Conservation (phyloP, 2,113 vertebrate genomes). For the Colinus virginianus region DNA sequence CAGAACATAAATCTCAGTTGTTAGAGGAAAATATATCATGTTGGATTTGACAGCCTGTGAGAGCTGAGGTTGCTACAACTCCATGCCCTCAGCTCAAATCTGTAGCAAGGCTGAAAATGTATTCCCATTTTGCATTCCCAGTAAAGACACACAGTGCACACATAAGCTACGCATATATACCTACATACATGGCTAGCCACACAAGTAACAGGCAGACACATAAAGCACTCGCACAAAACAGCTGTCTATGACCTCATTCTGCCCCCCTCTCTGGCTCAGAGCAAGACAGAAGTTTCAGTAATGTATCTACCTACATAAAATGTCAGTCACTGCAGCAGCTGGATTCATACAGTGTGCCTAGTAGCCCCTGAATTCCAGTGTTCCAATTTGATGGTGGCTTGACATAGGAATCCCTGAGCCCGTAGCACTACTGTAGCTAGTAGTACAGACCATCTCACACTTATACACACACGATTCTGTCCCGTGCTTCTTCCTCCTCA, state of each 20-base stretch:
- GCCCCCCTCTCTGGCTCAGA: not conserved
- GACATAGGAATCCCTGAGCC: rapidly evolving
- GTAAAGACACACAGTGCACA: not conserved
- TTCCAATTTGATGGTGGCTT: too few species aligned
- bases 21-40: not conserved
- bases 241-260: not conserved
- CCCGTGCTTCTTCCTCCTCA: not conserved
- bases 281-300: not conserved
- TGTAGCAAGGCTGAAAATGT: not conserved
- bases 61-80: not conserved
- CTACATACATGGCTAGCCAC: not conserved
- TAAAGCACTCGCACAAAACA: not conserved
- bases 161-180: rapidly evolving
- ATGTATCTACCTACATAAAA: not conserved
- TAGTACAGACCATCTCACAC: not conserved
- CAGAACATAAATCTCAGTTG: not conserved
- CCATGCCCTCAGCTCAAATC: not conserved
- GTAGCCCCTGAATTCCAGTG: not conserved
- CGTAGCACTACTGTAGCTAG: not conserved
- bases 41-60: not conserved
- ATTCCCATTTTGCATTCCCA: not conserved
- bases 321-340: not conserved
- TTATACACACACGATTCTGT: not conserved
- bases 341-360: not conserved
- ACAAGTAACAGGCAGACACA: not conserved